Evolutionary conservation across 2,797 vertebrate species (phyloP).

Genomic region (Pseudocheirus occidentalis): DNA sequence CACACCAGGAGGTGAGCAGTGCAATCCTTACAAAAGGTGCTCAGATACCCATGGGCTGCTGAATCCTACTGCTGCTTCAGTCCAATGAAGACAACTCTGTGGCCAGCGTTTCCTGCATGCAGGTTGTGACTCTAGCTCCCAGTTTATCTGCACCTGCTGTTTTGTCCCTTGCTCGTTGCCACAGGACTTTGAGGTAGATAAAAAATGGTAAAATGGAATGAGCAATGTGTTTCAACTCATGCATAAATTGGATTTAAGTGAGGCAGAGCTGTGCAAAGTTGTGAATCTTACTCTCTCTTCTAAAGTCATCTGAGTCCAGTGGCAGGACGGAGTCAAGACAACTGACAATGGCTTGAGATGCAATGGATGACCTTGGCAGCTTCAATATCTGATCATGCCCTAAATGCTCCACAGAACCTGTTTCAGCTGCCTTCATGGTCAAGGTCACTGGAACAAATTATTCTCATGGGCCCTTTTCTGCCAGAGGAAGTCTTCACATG

Average conservation of each 20-base stretch:
- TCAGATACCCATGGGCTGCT: neutral
- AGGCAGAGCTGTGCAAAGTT: neutral
- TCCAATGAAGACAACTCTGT: neutral
- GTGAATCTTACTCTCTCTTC: too few relatives aligned
- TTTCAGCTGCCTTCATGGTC: neutral
- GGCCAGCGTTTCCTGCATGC: neutral
- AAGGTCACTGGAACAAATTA: neutral
- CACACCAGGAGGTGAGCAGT: neutral
- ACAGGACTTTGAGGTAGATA: neutral
- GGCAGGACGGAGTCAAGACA: too few relatives aligned
- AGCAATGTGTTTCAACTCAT: neutral
- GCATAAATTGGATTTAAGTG: neutral
- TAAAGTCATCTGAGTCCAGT: too few relatives aligned
- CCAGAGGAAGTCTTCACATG: neutral
- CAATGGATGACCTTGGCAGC: neutral
- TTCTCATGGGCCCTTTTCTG: neutral
- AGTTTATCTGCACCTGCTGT: neutral
- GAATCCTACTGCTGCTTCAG: neutral
- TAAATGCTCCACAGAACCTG: neutral
- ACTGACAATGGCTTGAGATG: too few relatives aligned
- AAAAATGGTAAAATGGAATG: neutral
- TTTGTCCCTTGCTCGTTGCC: neutral
- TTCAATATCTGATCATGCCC: neutral
- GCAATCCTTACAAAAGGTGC: neutral
- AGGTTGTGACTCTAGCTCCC: neutral